Base-by-base conservation (phyloP, 2,113 vertebrate species). In the Varanus komodoensis region DNA sequence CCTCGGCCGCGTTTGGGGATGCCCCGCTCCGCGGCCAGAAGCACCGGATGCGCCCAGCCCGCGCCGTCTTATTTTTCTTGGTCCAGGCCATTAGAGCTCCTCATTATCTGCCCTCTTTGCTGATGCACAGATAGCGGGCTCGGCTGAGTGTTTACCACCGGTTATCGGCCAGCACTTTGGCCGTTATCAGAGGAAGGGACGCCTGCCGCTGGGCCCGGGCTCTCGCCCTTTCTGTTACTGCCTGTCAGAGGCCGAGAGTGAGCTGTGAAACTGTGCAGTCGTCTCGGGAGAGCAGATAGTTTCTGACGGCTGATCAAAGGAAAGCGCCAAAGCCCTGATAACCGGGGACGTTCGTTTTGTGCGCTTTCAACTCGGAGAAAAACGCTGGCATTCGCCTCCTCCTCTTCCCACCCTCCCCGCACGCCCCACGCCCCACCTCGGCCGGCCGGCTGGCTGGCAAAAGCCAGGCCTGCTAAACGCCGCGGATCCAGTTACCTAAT, bases 231-330 rank as follows among this genome's bases (percentile, higher is more conserved):
- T 97, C 97, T 97, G 98, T 98, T 98, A 98, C 96, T 96, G 97
- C 97, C 97, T 98, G 98, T 98, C 98, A 98, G 97, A 97, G 97
- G 97, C 96, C 86, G 91, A 90, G 97, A 96, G 98, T 98, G 98
- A 98, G 97, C 64, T 50, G 96, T 98, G 98, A 98, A 81, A 90
- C 96, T 98, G 96, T 93, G 94, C 98, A 98, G 98, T 95, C 95
- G 92, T 90, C 74, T 89, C 89, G 89, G 95, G 92, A 92, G 96
- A 95, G 96, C 95, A 98, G 98, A 99, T 98, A 98, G 98, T 97
- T 97, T 94, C 97, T 98, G 98, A 98, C 97, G 96, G 96, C 96
- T 98, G 98, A 99, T 99, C 98, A 99, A 99, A 99, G 98, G 96
- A 95, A 95, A 96, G 95, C 97, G 96, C 97, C 95, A 96, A 97